These are phyloP conservation scores for Falcaria lacertinaria DNA, from an alignment of 2,888 invertebrate genomes.

Conservation along the genomic window DNA sequence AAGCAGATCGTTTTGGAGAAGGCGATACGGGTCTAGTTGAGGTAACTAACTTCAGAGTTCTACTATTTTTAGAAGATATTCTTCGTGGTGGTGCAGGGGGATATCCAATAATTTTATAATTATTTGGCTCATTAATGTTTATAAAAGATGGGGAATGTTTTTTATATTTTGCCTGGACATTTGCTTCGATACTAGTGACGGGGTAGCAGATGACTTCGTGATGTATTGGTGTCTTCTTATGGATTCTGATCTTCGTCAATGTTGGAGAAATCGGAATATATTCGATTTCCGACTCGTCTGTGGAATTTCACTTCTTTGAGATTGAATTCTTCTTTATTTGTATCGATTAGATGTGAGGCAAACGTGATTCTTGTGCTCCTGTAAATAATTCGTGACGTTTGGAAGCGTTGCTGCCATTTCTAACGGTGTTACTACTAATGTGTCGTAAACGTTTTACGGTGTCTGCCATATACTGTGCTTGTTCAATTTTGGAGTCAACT, in stretches of 20 bases:
- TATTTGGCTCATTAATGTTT: constrained; percentile 48
- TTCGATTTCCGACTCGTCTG: constrained; percentile 89
- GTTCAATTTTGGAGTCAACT: constrained; percentile 74
- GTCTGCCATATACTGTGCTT: constrained; percentile 38
- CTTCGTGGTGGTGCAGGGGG: constrained; percentile 88
- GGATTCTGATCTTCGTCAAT: constrained; percentile 88
- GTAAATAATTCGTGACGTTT: constrained; percentile 47
- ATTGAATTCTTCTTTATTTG: constrained; percentile 31
- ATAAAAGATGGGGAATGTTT: constrained; percentile 80
- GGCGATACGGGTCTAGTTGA: constrained; percentile 64
- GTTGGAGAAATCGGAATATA: constrained; percentile 90
- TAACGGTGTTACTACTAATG: constrained; percentile 53
- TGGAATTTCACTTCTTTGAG: constrained; percentile 71
- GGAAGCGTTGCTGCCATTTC: constrained; percentile 42
- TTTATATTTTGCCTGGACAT: constrained; percentile 69
- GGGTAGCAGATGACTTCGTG: constrained; percentile 83
- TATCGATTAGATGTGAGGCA: constrained; percentile 58
- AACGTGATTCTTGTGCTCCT: constrained; percentile 62
- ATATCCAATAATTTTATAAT: constrained; percentile 40
- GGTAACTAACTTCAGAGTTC: constrained; percentile 83
- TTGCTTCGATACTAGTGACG: constrained; percentile 57
- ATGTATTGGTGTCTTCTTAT: constrained; percentile 79
- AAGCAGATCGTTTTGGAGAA: constrained; percentile 49
- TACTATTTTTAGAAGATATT: constrained; percentile 86
- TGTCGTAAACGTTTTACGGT: constrained; percentile 34